Conservation (phyloP, 2,888 invertebrate genomes). For the Andrena fulva region DNA sequence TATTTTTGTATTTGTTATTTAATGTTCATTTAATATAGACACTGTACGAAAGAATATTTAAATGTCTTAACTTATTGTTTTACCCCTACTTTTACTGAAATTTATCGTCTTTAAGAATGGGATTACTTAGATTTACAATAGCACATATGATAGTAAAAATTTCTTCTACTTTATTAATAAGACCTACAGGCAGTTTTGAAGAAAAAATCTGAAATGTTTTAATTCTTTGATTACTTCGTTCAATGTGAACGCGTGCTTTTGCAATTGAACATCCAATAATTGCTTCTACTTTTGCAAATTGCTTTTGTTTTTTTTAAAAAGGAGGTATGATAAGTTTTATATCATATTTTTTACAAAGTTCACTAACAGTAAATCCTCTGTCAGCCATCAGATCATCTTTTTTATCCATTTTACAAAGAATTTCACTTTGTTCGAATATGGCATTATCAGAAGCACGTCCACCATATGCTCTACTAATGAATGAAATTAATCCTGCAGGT, state of each 20-base stretch:
- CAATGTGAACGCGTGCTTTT: constrained; percentile 3
- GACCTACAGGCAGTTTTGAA: background rate
- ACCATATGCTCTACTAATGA: background rate
- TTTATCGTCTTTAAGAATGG: constrained; percentile 1
- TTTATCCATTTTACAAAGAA: too few species aligned
- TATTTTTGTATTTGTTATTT: background rate
- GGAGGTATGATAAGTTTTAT: background rate
- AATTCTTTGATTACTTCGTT: background rate
- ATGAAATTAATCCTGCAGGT: constrained; percentile 4
- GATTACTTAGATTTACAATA: constrained; percentile 3
- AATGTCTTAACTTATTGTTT: background rate
- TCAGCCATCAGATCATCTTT: background rate
- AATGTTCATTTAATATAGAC: background rate
- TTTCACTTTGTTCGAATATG: too few species aligned
- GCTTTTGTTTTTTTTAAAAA: background rate
- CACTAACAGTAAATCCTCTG: background rate
- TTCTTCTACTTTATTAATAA: background rate
- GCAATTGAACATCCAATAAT: background rate
- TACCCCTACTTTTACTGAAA: background rate
- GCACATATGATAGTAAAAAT: background rate
- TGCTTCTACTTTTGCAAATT: background rate
- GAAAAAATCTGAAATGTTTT: background rate
- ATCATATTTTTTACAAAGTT: background rate
- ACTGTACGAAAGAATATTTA: background rate
- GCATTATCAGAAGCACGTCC: too few species aligned